These are phyloP conservation scores for Diorhabda elongata DNA, from an alignment of 1,140 invertebrate genomes.

Conservation along the genomic window DNA sequence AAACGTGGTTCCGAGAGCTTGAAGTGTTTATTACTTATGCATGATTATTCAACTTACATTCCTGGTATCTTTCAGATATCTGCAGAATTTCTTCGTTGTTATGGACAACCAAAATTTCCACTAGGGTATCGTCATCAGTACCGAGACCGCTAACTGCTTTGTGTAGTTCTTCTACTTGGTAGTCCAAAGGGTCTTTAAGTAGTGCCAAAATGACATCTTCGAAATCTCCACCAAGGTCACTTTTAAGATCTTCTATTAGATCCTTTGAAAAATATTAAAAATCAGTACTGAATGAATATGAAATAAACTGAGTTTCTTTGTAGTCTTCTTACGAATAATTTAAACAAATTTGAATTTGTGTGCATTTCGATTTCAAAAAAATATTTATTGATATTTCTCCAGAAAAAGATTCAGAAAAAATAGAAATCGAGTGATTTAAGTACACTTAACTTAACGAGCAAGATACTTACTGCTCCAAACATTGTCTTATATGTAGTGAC, in stretches of 20 bases:
- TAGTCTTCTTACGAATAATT: too few species aligned
- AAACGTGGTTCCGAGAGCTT: too few species aligned
- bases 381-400: too few species aligned
- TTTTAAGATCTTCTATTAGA: slow-evolving; percentile 83
- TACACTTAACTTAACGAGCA: too few species aligned
- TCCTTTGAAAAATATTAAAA: slow-evolving; percentile 55
- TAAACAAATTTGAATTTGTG: too few species aligned
- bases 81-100: slow-evolving; percentile 78
- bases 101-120: slow-evolving; percentile 85
- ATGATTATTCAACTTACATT: slow-evolving; percentile 59
- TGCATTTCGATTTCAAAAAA: too few species aligned
- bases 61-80: slow-evolving; percentile 76
- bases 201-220: slow-evolving; percentile 82
- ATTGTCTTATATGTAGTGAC: slow-evolving; percentile 73
- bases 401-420: too few species aligned
- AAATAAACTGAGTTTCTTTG: too few species aligned
- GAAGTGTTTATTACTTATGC: too few species aligned
- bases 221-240: slow-evolving; percentile 86
- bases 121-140: slow-evolving; percentile 81
- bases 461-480: slow-evolving; percentile 66
- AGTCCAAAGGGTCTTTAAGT: slow-evolving; percentile 81
- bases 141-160: slow-evolving; percentile 79
- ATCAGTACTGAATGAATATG: not conserved
- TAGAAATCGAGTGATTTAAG: too few species aligned
- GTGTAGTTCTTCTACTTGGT: slow-evolving; percentile 82